A percentile compares a stretch with the other conserved stretches of the same genome.
These are phyloP conservation scores for Montipora foliosa DNA, from an alignment of 64 coral and sea anemone species.

Conservation along the genomic window DNA sequence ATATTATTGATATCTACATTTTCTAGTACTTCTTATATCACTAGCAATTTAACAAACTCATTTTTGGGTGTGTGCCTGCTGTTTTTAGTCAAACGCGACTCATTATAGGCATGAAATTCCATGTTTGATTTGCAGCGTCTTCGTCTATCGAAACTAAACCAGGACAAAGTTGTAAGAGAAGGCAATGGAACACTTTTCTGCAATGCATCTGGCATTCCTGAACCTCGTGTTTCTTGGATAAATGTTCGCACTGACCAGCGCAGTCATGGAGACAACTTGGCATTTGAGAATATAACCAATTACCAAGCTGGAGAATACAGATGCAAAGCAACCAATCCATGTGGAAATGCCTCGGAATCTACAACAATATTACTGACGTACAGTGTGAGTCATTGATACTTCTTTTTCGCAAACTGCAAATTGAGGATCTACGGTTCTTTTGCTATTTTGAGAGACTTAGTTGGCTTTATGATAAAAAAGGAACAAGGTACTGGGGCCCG, in stretches of 20 bases:
- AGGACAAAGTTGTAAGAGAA: background rate
- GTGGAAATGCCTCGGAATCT: background rate
- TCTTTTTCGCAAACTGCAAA: too few species aligned
- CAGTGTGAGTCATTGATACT: background rate
- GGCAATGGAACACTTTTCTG: background rate
- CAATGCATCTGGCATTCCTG: background rate
- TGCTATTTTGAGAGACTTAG: background rate
- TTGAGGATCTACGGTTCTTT: background rate
- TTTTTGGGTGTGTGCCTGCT: too few species aligned
- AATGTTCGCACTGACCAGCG: background rate
- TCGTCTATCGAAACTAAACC: background rate
- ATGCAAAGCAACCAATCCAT: background rate
- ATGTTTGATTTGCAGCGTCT: background rate
- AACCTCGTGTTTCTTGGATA: background rate
- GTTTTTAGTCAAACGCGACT: too few species aligned
- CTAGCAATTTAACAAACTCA: too few species aligned
- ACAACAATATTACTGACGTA: background rate
- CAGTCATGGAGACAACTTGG: background rate
- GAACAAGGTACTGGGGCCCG: too few species aligned
- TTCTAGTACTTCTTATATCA: too few species aligned
- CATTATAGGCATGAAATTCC: background rate
- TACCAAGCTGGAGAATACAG: background rate
- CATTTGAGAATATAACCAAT: background rate
- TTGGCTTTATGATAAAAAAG: too few species aligned
- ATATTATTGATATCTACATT: too few species aligned